Percentiles rank a stretch among this genome's conserved stretches.
phyloP scores from a whole-genome alignment of 2,888 invertebrate species.

The Patella caerulea region DNA sequence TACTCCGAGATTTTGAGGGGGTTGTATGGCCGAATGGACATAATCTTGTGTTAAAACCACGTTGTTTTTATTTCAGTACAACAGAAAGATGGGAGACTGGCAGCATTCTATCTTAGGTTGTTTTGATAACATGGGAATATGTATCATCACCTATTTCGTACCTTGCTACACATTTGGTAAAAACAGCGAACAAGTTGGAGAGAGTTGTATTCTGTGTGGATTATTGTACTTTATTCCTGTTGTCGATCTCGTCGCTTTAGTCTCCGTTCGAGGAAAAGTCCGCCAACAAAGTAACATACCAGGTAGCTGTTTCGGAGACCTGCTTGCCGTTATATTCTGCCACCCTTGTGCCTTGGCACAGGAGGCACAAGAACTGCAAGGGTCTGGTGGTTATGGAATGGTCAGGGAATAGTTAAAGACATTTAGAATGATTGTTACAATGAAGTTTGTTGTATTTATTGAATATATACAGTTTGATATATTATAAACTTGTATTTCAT shows the following conservation, averaged over 20 bases:
- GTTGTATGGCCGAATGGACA: too few relatives aligned
- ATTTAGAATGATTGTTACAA: too few relatives aligned
- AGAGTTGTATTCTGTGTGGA: constrained; percentile 55
- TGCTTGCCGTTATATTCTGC: constrained; percentile 46
- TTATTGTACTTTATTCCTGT: constrained; percentile 46
- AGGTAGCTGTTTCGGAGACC: constrained; percentile 45
- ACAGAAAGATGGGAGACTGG: constrained; percentile 25
- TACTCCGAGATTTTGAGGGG: too few relatives aligned
- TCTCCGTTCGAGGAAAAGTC: constrained; percentile 47
- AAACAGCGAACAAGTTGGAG: constrained; percentile 57
- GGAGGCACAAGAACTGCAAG: constrained; percentile 48
- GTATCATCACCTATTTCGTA: constrained; percentile 43
- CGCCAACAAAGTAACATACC: constrained; percentile 46
- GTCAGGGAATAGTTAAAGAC: constrained; percentile 19
- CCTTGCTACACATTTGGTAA: constrained; percentile 53
- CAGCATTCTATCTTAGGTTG: constrained; percentile 42
- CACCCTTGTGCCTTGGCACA: constrained; percentile 52
- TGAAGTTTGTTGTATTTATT: too few relatives aligned
- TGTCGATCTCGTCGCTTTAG: constrained; percentile 40
- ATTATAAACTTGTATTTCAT: too few relatives aligned
- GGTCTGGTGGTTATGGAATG: constrained; percentile 24
- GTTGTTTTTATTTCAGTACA: too few relatives aligned
- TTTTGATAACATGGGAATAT: constrained; percentile 44
- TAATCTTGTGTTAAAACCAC: too few relatives aligned
- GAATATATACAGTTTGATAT: too few relatives aligned